Conservation (phyloP, 1,140 invertebrate genomes). For the Calephelis nemesis region DNA sequence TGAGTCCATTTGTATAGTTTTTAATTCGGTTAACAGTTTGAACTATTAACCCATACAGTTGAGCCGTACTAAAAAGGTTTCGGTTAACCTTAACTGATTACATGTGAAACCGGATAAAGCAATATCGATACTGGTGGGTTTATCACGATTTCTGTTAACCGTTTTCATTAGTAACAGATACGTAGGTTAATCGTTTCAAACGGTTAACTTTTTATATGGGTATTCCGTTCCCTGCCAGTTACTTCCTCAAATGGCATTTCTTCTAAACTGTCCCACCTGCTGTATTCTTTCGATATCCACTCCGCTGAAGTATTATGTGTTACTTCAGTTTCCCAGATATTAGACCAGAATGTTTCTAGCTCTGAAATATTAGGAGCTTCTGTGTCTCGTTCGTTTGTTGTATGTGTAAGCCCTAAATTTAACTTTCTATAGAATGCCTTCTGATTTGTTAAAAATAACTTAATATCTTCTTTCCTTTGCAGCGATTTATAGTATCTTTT, state of each 20-base stretch:
- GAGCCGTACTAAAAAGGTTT: too few species aligned
- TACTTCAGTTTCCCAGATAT: not conserved
- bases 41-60: too few species aligned
- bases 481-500: constrained; percentile 21
- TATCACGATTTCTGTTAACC: too few species aligned
- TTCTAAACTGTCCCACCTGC: not conserved
- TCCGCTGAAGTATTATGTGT: constrained; percentile 6
- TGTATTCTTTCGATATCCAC: not conserved
- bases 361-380: constrained; percentile 18
- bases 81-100: too few species aligned
- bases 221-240: too few species aligned
- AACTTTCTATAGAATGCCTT: constrained; percentile 30
- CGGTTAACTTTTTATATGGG: too few species aligned
- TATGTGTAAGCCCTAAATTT: constrained; percentile 6
- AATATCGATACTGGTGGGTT: too few species aligned
- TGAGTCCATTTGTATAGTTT: too few species aligned
- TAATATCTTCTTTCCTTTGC: constrained; percentile 26
- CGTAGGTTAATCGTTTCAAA: too few species aligned
- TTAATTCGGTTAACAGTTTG: too few species aligned
- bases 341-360: constrained; percentile 14
- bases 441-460: constrained; percentile 23
- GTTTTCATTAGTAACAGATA: too few species aligned
- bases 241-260: not conserved
- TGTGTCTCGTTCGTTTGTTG: not conserved
- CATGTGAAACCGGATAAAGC: too few species aligned